These are phyloP conservation scores for Nothura maculosa DNA, from an alignment of 2,797 vertebrate genomes.

Conservation along the genomic window DNA sequence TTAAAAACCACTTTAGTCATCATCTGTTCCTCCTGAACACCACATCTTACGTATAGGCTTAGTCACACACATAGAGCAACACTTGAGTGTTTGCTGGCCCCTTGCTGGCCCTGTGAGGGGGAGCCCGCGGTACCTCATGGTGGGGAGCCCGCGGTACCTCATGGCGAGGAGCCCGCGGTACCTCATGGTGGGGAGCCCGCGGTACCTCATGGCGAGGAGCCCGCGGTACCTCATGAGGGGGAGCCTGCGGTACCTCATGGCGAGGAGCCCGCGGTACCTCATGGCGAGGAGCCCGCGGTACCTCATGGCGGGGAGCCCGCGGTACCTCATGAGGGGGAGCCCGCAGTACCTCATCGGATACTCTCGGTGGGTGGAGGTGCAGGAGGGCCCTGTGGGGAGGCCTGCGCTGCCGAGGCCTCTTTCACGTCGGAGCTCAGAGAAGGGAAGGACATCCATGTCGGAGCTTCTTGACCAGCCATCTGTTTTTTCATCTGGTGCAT, in stretches of 20 bases:
- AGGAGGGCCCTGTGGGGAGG: background rate
- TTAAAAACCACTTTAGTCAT: background rate
- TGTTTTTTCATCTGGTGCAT: background rate
- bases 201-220: no score
- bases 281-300: no score
- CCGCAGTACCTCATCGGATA: background rate
- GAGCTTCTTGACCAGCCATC: background rate
- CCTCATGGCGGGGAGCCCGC: no score
- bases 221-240: no score
- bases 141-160: no score
- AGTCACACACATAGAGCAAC: background rate
- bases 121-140: no score
- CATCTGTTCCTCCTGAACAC: background rate
- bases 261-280: no score
- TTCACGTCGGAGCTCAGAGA: background rate
- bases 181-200: no score
- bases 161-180: no score
- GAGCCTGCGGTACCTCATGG: no score
- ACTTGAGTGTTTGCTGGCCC: background rate
- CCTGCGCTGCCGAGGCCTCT: background rate
- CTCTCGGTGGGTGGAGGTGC: background rate
- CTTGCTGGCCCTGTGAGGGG: background rate
- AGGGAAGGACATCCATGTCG: background rate
- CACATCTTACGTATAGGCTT: background rate
- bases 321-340: no score